Evolutionary conservation across 1,140 invertebrate genomes (phyloP).

Genomic region (Maniola jurtina): DNA sequence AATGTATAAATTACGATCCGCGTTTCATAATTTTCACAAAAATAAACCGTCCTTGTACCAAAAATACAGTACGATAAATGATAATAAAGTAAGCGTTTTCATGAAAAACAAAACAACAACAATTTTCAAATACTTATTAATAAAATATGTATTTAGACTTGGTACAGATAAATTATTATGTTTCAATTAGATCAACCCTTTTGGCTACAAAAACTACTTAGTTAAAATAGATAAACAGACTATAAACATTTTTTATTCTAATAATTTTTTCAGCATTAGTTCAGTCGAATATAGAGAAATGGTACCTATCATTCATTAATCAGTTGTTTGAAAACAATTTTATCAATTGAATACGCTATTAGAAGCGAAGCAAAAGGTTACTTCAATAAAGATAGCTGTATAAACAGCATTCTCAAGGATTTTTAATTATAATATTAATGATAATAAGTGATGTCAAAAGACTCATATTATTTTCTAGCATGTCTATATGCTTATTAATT

Average conservation of each 20-base stretch:
- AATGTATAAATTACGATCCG: too few relatives aligned
- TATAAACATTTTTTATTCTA: not conserved
- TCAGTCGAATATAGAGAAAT: not conserved
- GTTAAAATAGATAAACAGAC: not conserved
- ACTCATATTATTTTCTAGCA: not conserved
- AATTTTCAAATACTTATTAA: too few relatives aligned
- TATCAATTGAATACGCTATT: slow-evolving; percentile 37
- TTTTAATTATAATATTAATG: slow-evolving; percentile 7
- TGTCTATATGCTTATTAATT: too few relatives aligned
- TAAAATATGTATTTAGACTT: too few relatives aligned
- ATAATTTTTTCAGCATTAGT: slow-evolving; percentile 1
- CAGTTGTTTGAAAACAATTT: slow-evolving; percentile 34
- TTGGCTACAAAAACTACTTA: too few relatives aligned
- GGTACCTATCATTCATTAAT: slow-evolving; percentile 7
- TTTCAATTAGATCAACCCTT: too few relatives aligned
- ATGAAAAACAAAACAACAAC: too few relatives aligned
- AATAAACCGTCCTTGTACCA: not conserved
- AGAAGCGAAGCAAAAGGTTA: slow-evolving; percentile 55
- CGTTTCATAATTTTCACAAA: not conserved
- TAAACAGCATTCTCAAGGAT: slow-evolving; percentile 30
- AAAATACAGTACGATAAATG: too few relatives aligned
- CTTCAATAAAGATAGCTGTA: slow-evolving; percentile 51
- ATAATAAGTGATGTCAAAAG: not conserved
- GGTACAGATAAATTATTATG: too few relatives aligned
- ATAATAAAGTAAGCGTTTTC: too few relatives aligned